Percentiles rank a stretch among this genome's conserved stretches.
phyloP scores from a whole-genome alignment of 2,797 vertebrate genomes.

The Sebastes vulpes region DNA sequence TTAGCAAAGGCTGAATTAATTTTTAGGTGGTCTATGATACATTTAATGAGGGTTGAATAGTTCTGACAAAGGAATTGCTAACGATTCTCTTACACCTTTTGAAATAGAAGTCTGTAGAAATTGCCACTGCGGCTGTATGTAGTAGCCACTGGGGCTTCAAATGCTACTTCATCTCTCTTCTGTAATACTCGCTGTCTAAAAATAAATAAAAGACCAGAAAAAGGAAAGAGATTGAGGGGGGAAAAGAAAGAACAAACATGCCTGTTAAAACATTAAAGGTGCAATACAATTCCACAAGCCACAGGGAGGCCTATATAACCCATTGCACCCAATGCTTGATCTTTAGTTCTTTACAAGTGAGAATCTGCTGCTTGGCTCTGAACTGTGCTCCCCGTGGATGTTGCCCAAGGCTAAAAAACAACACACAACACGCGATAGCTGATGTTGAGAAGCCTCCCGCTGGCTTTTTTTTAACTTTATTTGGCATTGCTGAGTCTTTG shows the following conservation, averaged over 20 bases:
- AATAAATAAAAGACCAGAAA: not conserved
- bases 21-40: not conserved
- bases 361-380: conserved; percentile 19
- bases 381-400: not conserved
- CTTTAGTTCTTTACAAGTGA: conserved; percentile 9
- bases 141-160: not conserved
- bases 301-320: not conserved
- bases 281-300: not conserved
- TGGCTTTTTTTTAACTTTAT: not conserved
- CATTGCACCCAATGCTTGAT: not conserved
- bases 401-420: conserved; percentile 14
- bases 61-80: not conserved
- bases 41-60: not conserved
- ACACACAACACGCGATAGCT: not conserved
- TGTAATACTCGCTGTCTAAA: not conserved
- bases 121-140: not conserved
- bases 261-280: conserved; percentile 12
- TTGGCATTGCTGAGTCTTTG: not conserved
- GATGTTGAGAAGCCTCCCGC: not conserved
- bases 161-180: not conserved
- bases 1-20: not conserved
- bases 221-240: not conserved
- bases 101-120: not conserved
- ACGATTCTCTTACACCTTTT: not conserved
- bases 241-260: not conserved